phyloP scores from a whole-genome alignment of 2,888 invertebrate genomes.

The Trachelus iudaicus region DNA sequence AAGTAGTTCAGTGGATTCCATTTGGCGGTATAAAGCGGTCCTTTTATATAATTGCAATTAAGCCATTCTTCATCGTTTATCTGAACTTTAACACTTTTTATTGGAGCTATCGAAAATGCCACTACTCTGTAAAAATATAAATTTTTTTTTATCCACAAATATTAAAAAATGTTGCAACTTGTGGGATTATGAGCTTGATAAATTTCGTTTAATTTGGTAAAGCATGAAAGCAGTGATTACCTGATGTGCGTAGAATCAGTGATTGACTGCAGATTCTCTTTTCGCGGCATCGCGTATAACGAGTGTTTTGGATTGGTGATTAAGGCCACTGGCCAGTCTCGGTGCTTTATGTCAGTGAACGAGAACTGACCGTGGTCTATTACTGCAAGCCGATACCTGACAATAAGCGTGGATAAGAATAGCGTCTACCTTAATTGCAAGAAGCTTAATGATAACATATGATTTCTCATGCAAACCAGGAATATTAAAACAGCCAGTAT shows the following conservation, averaged over 20 bases:
- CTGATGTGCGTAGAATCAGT: slow-evolving; percentile 81
- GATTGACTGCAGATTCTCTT: slow-evolving; percentile 78
- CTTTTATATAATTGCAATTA: slow-evolving; percentile 71
- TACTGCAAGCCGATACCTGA: slow-evolving; percentile 83
- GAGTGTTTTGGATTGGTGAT: slow-evolving; percentile 94
- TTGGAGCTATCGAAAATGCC: slow-evolving; percentile 77
- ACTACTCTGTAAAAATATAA: slow-evolving; percentile 71
- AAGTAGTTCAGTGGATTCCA: slow-evolving; percentile 80
- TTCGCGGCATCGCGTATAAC: slow-evolving; percentile 76
- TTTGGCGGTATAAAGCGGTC: slow-evolving; percentile 77
- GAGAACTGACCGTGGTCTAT: slow-evolving; percentile 91
- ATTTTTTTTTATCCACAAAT: neutral
- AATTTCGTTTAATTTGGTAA: neutral
- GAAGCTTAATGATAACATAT: neutral
- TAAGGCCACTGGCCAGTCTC: slow-evolving; percentile 83
- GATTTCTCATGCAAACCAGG: neutral
- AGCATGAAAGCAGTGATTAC: slow-evolving; percentile 57
- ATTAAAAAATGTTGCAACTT: neutral
- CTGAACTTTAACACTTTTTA: slow-evolving; percentile 75
- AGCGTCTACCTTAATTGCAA: slow-evolving; percentile 18
- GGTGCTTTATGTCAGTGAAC: slow-evolving; percentile 81
- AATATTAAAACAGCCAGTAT: neutral
- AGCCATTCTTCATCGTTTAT: slow-evolving; percentile 76
- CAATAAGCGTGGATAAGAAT: slow-evolving; percentile 32
- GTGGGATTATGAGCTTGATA: neutral